A percentile compares a stretch with the other conserved stretches of the same genome.
These are phyloP conservation scores for Caranx melampygus DNA, from an alignment of 2,113 vertebrate species.

Conservation along the genomic window DNA sequence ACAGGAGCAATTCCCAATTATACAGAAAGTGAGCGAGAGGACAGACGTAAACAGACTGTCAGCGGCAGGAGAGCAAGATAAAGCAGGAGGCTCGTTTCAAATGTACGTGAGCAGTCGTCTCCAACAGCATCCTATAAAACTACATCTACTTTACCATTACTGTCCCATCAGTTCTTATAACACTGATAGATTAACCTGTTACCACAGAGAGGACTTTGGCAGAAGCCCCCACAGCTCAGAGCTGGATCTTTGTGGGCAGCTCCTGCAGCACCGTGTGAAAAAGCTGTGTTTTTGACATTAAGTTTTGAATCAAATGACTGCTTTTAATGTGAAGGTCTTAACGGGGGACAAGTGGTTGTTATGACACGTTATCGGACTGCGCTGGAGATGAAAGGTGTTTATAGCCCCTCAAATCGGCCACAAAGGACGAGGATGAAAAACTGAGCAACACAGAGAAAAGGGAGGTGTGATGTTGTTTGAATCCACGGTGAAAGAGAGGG, in stretches of 20 bases:
- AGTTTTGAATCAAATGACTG: not conserved
- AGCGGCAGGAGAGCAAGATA: constrained; percentile 8
- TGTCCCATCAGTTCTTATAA: not conserved
- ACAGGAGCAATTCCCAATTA: constrained; percentile 17
- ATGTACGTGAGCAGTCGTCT: not conserved
- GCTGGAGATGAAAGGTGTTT: not conserved
- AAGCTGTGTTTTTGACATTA: not conserved
- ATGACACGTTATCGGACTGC: too few relatives aligned
- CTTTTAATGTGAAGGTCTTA: not conserved
- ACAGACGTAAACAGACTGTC: constrained; percentile 39
- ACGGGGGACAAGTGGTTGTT: too few relatives aligned
- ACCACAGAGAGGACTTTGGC: not conserved
- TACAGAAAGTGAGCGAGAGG: not conserved
- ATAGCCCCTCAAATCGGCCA: too few relatives aligned
- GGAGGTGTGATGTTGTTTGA: too few relatives aligned
- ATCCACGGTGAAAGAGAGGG: too few relatives aligned
- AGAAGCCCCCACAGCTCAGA: not conserved
- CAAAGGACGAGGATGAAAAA: too few relatives aligned
- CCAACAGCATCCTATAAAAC: not conserved
- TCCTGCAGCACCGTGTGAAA: not conserved
- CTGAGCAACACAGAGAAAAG: too few relatives aligned
- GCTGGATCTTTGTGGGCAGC: not conserved
- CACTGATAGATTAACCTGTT: not conserved
- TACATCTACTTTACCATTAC: not conserved
- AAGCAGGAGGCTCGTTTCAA: not conserved